Conservation (phyloP, 2,797 vertebrate genomes). For the Rhynchonycteris naso region DNA sequence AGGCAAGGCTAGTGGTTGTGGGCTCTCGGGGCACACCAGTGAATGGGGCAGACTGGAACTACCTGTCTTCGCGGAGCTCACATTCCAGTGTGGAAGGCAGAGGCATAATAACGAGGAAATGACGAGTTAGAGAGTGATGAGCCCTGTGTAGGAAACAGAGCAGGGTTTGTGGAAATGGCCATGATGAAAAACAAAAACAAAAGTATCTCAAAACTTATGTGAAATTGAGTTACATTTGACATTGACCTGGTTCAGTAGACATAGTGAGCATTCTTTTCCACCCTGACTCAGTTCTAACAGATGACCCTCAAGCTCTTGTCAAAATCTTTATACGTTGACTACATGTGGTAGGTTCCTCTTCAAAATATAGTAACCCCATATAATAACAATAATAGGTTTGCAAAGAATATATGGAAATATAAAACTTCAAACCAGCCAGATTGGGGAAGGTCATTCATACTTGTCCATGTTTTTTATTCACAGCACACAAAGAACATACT, state of each 20-base stretch:
- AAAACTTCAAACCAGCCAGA: not conserved
- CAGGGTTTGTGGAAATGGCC: not conserved
- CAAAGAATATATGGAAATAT: not conserved
- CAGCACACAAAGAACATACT: not conserved
- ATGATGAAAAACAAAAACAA: not conserved
- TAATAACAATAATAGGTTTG: not conserved
- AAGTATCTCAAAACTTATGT: not conserved
- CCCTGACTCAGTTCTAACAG: not conserved
- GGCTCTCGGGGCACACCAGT: not conserved
- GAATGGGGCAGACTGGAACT: not conserved
- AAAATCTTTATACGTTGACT: not conserved
- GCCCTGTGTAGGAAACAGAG: not conserved
- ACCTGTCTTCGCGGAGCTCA: not conserved
- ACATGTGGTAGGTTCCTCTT: not conserved
- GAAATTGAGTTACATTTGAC: not conserved
- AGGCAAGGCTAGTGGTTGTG: not conserved
- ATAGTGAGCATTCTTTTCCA: not conserved
- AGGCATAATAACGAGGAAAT: not conserved
- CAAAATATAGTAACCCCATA: not conserved
- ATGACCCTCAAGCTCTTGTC: not conserved
- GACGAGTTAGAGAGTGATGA: not conserved
- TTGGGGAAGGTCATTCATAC: not conserved
- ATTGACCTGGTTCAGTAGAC: not conserved
- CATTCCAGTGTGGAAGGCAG: not conserved
- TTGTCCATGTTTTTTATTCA: not conserved